A percentile compares a stretch with the other conserved stretches of the same genome.
Conservation (phyloP, 2,888 invertebrate species). For the Idaea biselata region DNA sequence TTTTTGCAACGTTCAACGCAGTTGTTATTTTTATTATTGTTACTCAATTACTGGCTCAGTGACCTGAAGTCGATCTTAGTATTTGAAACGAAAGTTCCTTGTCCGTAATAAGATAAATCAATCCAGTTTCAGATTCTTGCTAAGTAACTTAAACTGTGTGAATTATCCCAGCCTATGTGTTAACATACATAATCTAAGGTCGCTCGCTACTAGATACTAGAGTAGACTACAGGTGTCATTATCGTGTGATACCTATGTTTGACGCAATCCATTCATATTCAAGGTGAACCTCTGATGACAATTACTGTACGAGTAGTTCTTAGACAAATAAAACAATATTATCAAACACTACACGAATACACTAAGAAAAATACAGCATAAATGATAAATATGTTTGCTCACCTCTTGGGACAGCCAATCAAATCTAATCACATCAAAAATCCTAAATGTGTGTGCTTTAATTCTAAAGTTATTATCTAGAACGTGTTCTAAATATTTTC, state of each 20-base stretch:
- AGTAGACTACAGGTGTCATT: conserved; percentile 9
- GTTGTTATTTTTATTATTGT: too few species aligned
- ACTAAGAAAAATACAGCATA: neutral
- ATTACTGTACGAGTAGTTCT: neutral
- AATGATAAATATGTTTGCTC: neutral
- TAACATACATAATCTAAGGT: too few species aligned
- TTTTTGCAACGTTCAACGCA: too few species aligned
- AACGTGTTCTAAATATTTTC: neutral
- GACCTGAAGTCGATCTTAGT: too few species aligned
- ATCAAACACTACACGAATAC: neutral
- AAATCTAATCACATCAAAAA: neutral
- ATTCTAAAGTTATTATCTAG: neutral
- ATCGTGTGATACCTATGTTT: conserved; percentile 12
- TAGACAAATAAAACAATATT: neutral
- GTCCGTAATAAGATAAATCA: too few species aligned
- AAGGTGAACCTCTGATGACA: conserved; percentile 12
- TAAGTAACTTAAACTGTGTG: neutral
- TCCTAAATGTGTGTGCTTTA: neutral
- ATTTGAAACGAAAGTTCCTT: too few species aligned
- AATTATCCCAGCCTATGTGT: too few species aligned
- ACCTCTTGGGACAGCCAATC: neutral
- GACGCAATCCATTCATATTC: conserved; percentile 11
- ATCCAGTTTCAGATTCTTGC: too few species aligned
- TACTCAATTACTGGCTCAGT: too few species aligned
- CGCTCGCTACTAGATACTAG: neutral